phyloP scores from a whole-genome alignment of 2,888 invertebrate species.

The Andrena chrysosceles region DNA sequence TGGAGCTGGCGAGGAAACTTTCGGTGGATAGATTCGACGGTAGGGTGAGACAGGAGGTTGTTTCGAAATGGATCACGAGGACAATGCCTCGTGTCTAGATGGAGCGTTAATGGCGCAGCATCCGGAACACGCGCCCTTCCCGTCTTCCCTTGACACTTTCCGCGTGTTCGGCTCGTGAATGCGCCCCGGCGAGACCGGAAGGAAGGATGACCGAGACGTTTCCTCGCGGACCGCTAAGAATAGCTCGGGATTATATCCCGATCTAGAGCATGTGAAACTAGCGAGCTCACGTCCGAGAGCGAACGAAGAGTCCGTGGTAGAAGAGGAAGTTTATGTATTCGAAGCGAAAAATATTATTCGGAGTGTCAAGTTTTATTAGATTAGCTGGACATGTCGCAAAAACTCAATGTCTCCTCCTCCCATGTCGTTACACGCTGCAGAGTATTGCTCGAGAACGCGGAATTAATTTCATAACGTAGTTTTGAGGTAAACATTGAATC shows the following conservation, averaged over 20 bases:
- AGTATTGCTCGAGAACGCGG: too few species aligned
- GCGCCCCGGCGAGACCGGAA: slow-evolving; percentile 71
- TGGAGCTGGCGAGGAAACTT: slow-evolving; percentile 22
- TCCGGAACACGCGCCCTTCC: slow-evolving; percentile 42
- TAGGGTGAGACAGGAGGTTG: not conserved
- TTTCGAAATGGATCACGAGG: slow-evolving; percentile 18
- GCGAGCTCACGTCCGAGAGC: not conserved
- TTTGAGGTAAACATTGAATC: too few species aligned
- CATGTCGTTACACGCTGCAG: too few species aligned
- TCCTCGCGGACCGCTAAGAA: slow-evolving; percentile 68
- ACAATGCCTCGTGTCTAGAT: slow-evolving; percentile 46
- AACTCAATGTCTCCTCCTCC: not conserved
- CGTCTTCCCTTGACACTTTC: slow-evolving; percentile 67
- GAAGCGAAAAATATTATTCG: too few species aligned
- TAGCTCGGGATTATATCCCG: slow-evolving; percentile 65
- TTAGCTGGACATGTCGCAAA: not conserved
- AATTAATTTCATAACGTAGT: too few species aligned
- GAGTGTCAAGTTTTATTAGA: too few species aligned
- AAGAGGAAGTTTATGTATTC: not conserved
- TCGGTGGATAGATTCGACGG: slow-evolving; percentile 2
- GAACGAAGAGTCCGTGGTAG: not conserved
- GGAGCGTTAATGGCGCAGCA: slow-evolving; percentile 45
- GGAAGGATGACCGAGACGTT: slow-evolving; percentile 69
- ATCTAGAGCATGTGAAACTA: slow-evolving; percentile 24
- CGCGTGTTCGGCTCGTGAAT: slow-evolving; percentile 65